These are phyloP conservation scores for Pelosia muscerda DNA, from an alignment of 2,888 invertebrate species.

Conservation along the genomic window DNA sequence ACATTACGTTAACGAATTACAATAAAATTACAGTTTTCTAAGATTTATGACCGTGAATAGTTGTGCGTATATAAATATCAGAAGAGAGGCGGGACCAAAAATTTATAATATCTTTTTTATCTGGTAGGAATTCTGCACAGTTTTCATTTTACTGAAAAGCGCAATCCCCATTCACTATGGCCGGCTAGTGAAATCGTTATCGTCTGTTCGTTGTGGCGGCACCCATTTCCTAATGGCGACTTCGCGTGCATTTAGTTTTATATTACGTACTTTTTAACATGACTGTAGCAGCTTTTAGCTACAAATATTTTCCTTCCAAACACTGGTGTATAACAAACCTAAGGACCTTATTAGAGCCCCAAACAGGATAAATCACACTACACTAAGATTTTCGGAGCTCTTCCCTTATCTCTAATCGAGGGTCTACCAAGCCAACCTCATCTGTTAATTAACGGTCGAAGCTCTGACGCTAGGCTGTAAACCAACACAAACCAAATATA, in stretches of 20 bases:
- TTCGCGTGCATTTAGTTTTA: slow-evolving; percentile 82
- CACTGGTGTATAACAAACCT: background rate
- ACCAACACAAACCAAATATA: background rate
- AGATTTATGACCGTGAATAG: slow-evolving; percentile 65
- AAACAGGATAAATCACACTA: background rate
- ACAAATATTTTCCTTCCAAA: slow-evolving; percentile 45
- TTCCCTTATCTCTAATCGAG: background rate
- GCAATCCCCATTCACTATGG: slow-evolving; percentile 81
- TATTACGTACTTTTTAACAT: slow-evolving; percentile 62
- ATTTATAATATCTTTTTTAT: slow-evolving; percentile 68
- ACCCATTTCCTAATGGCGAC: slow-evolving; percentile 83
- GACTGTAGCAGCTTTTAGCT: slow-evolving; percentile 51
- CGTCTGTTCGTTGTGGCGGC: slow-evolving; percentile 74
- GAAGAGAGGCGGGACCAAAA: slow-evolving; percentile 62
- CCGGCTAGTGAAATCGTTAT: slow-evolving; percentile 83
- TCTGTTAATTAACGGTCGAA: background rate
- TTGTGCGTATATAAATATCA: slow-evolving; percentile 64
- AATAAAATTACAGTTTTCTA: slow-evolving; percentile 35
- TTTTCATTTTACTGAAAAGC: slow-evolving; percentile 84
- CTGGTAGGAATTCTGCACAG: slow-evolving; percentile 73
- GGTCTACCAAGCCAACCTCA: background rate
- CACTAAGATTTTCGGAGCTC: background rate
- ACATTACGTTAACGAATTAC: slow-evolving; percentile 9
- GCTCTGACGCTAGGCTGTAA: background rate
- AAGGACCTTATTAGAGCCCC: no score